Evolutionary conservation across 2,797 vertebrate genomes (phyloP).

Genomic region (Sebastes nivosus): DNA sequence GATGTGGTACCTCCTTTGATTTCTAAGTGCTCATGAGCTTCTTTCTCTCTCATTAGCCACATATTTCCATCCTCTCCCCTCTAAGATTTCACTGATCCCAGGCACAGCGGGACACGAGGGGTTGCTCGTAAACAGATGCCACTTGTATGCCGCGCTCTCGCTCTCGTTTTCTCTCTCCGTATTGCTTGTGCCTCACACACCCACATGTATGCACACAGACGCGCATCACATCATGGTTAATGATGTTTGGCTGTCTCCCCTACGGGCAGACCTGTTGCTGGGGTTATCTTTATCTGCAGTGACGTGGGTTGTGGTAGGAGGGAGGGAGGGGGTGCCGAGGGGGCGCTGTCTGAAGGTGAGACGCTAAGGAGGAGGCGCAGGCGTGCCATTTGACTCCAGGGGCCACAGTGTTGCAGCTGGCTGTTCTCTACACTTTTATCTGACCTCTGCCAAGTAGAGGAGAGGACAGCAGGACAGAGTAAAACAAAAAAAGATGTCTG

Average conservation of each 20-base stretch:
- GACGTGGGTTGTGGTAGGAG: conserved; percentile 38
- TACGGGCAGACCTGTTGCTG: conserved; percentile 54
- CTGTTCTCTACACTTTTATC: conserved; percentile 50
- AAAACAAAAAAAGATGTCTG: not conserved
- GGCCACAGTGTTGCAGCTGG: conserved; percentile 53
- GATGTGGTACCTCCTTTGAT: conserved; percentile 78
- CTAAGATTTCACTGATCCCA: conserved; percentile 69
- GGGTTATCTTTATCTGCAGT: conserved; percentile 63
- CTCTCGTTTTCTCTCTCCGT: conserved; percentile 10
- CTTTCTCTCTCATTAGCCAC: conserved; percentile 77
- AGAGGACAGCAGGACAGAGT: conserved; percentile 13
- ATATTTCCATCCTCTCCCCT: conserved; percentile 59
- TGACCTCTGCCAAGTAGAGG: conserved; percentile 63
- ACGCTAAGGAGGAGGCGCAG: conserved; percentile 39
- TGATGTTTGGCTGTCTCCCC: conserved; percentile 72
- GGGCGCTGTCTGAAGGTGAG: conserved; percentile 32
- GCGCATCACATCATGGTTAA: conserved; percentile 48
- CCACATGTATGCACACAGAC: conserved; percentile 16
- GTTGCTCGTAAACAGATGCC: conserved; percentile 78
- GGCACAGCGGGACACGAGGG: conserved; percentile 59
- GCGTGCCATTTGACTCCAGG: conserved; percentile 56
- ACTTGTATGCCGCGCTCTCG: conserved; percentile 62
- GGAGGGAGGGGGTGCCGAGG: not conserved
- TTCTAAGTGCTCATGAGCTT: conserved; percentile 66
- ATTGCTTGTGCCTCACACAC: conserved; percentile 12